Conservation (phyloP, 1,140 invertebrate genomes). For the Sycobia sp. region DNA sequence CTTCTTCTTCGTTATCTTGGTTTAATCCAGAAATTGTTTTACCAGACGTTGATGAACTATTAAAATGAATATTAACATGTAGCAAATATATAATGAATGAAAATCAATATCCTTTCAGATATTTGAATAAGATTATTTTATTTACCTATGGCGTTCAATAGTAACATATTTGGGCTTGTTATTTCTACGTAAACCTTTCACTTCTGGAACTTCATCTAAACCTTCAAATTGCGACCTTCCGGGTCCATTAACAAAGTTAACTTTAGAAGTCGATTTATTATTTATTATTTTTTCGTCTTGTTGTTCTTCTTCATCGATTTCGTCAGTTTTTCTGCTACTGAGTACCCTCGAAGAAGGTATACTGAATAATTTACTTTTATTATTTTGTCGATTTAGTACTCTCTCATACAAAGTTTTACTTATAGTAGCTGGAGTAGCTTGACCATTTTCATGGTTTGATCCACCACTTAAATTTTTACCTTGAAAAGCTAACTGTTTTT, state of each 20-base stretch:
- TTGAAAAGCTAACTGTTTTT: conserved; percentile 73
- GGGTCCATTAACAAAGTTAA: conserved; percentile 52
- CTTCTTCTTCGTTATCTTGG: conserved; percentile 49
- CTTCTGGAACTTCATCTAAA: conserved; percentile 63
- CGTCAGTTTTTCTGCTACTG: conserved; percentile 29
- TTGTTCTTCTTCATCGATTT: conserved; percentile 25
- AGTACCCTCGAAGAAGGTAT: conserved; percentile 31
- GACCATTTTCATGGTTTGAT: conserved; percentile 41
- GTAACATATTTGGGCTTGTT: conserved; percentile 71
- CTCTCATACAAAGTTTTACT: conserved; percentile 76
- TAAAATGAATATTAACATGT: conserved; percentile 21
- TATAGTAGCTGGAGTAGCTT: conserved; percentile 65
- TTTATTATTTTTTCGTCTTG: conserved; percentile 3
- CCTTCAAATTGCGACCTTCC: conserved; percentile 75
- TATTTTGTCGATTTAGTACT: conserved; percentile 64
- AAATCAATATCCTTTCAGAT: background rate
- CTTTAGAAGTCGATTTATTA: conserved; percentile 34
- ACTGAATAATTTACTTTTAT: conserved; percentile 38
- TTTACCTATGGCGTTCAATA: conserved; percentile 59
- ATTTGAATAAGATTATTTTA: background rate
- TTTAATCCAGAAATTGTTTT: conserved; percentile 39
- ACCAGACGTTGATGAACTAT: conserved; percentile 19
- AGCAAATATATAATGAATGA: background rate
- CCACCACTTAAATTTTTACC: conserved; percentile 55
- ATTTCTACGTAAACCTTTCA: conserved; percentile 62